Evolutionary conservation across 2,113 vertebrate species (phyloP).

Genomic region (Saguinus imperator): DNA sequence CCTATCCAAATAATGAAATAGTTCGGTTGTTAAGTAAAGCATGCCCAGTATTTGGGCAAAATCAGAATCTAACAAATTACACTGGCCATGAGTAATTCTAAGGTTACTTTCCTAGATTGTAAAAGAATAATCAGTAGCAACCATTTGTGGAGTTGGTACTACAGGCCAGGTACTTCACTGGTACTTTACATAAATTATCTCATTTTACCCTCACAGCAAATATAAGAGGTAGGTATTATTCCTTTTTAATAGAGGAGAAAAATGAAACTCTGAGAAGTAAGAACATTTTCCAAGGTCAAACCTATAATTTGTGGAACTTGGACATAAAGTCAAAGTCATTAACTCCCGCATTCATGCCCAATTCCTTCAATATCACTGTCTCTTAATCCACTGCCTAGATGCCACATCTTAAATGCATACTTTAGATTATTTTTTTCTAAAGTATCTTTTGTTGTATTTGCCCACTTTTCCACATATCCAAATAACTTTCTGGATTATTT

Average conservation of each 20-base stretch:
- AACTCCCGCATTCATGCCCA: not conserved
- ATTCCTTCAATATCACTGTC: not conserved
- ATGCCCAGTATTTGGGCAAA: too few relatives aligned
- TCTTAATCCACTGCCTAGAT: not conserved
- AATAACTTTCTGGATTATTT: not conserved
- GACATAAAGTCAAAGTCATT: not conserved
- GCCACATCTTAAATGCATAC: not conserved
- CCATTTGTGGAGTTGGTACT: not conserved
- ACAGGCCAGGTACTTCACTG: not conserved
- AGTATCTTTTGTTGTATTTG: not conserved
- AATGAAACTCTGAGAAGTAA: not conserved
- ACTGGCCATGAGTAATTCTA: not conserved
- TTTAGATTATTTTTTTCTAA: not conserved
- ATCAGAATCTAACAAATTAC: too few relatives aligned
- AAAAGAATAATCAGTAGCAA: not conserved
- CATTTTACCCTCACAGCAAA: not conserved
- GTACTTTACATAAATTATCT: not conserved
- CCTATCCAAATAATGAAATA: too few relatives aligned
- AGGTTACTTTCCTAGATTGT: not conserved
- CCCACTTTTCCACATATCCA: not conserved
- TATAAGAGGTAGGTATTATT: not conserved
- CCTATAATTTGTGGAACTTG: not conserved
- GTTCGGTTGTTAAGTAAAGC: too few relatives aligned
- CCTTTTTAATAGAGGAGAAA: conserved; percentile 21
- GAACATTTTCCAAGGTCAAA: not conserved